These are phyloP conservation scores for Drosophila kuntzei DNA, from an alignment of 2,888 invertebrate species.

Conservation along the genomic window DNA sequence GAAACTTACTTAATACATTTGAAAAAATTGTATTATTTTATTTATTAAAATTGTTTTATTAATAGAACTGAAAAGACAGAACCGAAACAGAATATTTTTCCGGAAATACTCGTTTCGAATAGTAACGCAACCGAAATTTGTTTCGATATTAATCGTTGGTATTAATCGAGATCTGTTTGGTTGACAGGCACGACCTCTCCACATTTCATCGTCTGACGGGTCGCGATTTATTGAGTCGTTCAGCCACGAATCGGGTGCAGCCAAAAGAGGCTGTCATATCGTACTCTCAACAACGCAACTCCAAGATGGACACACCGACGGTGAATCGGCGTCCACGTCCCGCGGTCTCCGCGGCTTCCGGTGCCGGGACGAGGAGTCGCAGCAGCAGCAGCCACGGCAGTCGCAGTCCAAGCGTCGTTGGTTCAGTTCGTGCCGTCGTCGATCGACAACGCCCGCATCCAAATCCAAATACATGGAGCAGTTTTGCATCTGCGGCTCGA, in stretches of 20 bases:
- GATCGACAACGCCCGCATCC: constrained; percentile 83
- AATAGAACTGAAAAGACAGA: no score
- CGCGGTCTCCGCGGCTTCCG: constrained; percentile 36
- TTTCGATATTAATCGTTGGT: background rate
- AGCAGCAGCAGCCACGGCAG: constrained; percentile 71
- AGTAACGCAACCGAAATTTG: background rate
- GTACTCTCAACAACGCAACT: constrained; percentile 86
- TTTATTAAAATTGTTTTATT: no score
- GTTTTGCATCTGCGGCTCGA: constrained; percentile 89
- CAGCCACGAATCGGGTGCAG: constrained; percentile 85
- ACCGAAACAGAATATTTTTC: no score
- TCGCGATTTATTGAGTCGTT: constrained; percentile 86
- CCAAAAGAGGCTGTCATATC: constrained; percentile 86
- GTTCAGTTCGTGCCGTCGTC: constrained; percentile 79
- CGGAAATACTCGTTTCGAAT: no score
- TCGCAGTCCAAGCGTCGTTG: constrained; percentile 67
- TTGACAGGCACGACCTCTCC: constrained; percentile 86
- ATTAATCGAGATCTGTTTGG: no score
- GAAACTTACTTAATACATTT: no score
- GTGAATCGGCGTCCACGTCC: constrained; percentile 85
- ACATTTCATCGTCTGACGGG: constrained; percentile 86
- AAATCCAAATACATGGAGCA: constrained; percentile 89
- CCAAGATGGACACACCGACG: constrained; percentile 86
- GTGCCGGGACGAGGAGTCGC: constrained; percentile 56
- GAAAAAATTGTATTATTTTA: no score